These are phyloP conservation scores for Megaptera novaeangliae DNA, from an alignment of 2,113 vertebrate genomes.

Conservation along the genomic window DNA sequence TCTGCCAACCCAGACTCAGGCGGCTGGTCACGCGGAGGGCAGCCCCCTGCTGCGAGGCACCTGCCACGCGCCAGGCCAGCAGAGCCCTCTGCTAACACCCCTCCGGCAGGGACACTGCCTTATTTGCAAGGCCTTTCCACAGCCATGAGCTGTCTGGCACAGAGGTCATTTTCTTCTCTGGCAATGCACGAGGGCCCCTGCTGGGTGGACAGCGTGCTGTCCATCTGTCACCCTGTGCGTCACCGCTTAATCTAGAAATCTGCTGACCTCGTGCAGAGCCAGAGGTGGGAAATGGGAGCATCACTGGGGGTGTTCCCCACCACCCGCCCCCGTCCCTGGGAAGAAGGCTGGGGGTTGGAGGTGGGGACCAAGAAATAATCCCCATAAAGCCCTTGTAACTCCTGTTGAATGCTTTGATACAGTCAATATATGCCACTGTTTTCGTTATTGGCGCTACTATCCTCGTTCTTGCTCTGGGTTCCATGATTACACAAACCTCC, in stretches of 20 bases:
- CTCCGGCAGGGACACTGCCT: neutral
- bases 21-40: fast-evolving
- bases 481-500: neutral
- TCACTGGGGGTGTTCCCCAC: neutral
- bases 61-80: fast-evolving
- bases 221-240: fast-evolving
- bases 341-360: neutral
- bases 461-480: neutral
- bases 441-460: fast-evolving
- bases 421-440: fast-evolving
- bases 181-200: neutral
- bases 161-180: neutral
- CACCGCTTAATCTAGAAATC: neutral
- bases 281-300: too few species aligned
- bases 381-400: neutral
- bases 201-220: neutral
- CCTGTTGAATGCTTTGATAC: fast-evolving
- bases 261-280: neutral
- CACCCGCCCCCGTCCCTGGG: neutral
- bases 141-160: neutral
- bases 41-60: neutral
- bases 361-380: neutral
- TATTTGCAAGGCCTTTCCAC: neutral
- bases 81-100: neutral
- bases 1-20: neutral